phyloP scores from a whole-genome alignment of 1,140 invertebrate species.

The Chrysomallon squamiferum region DNA sequence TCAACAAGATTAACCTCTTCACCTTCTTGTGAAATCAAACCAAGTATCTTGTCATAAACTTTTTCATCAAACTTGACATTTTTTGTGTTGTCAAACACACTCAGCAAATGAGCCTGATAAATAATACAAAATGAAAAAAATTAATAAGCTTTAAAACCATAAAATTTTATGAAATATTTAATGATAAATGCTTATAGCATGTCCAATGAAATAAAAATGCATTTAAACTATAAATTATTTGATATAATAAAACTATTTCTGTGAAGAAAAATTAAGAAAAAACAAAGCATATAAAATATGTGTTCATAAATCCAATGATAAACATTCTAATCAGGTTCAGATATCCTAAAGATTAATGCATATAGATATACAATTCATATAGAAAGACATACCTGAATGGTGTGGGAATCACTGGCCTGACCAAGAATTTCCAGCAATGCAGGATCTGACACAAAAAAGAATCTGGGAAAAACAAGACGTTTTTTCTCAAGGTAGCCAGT shows the following conservation, averaged over 20 bases:
- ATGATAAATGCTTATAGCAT: no score
- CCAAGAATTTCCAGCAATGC: constrained; percentile 94
- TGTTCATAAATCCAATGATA: no score
- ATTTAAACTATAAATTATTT: background rate
- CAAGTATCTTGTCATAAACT: constrained; percentile 94
- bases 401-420: constrained; percentile 97
- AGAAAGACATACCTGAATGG: constrained; percentile 74
- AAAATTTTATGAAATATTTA: no score
- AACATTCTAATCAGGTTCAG: no score
- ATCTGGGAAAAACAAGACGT: constrained; percentile 93
- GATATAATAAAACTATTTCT: no score
- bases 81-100: constrained; percentile 95
- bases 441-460: constrained; percentile 98
- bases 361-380: no score
- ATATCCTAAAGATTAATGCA: no score
- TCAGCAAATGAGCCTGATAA: constrained; percentile 85
- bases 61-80: constrained; percentile 94
- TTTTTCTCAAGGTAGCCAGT: constrained; percentile 97
- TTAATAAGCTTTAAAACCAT: no score
- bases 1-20: constrained; percentile 88
- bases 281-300: no score
- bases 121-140: background rate
- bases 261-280: no score
- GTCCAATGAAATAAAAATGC: background rate
- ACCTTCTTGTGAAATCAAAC: constrained; percentile 91